Evolutionary conservation across 92 coral and sea anemone genomes (phyloP), one percentile per base, ranked within the genome.

Genomic region (Pocillopora grandis): DNA sequence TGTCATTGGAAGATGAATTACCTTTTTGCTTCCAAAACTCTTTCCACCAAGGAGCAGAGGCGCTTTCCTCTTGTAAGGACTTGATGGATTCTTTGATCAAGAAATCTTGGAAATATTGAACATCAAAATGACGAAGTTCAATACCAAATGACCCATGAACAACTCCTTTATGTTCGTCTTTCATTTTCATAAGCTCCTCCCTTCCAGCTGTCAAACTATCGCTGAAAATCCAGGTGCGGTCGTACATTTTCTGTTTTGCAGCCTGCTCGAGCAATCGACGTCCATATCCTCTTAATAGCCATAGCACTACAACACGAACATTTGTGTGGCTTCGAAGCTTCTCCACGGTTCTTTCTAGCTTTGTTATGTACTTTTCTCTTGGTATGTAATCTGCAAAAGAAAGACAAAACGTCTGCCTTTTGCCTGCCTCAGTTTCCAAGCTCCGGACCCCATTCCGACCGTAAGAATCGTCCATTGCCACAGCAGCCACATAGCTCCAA

Each of bases 211-310:
- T 92, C 76, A 92, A 71, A n/a, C 90, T 92, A 59, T 92, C 96
- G 62, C 96, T 92, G 12, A 92, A 69, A 62, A 92, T 81, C 83
- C 93, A 92, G 21, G 96, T 92, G 66, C 96, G 91, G 10, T 92
- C 96, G 65, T 72, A 49, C 80, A 92, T 69, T 49, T 80, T 71
- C 75, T 90, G 93, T 58, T 56, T 65, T 58, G 74, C 83, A 6
- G 93, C 96, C 17, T 92, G 94, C 64, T 88, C 87, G 16, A 92
- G 84, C 65, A 92, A 92, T 49, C 90, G 81, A 63, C 83, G 62
- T 66, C 90, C 96, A 16, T 92, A 90, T 75, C 88, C 90, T 31
- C 88, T 88, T 62, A 85, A 87, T 72, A 92, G 91, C 96, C 96
- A 92, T 5, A 92, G 62, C 10, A 92, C 87, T 4, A 92, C 80